These are phyloP conservation scores for Clupea harengus DNA, from an alignment of 2,113 vertebrate species.

Conservation along the genomic window DNA sequence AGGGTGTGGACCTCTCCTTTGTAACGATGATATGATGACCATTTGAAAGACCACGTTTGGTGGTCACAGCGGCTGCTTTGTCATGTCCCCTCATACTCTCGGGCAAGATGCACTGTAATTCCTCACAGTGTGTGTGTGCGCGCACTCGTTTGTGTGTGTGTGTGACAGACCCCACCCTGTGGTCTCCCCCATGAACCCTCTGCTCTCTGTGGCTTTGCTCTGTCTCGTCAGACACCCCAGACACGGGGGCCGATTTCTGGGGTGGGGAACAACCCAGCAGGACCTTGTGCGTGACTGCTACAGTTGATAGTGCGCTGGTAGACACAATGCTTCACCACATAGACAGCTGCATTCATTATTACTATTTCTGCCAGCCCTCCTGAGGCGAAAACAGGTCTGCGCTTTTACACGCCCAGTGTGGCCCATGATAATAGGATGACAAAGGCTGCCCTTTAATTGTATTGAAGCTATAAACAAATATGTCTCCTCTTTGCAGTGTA, in stretches of 20 bases:
- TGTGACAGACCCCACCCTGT: conserved; percentile 43
- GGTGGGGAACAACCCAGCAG: conserved; percentile 26
- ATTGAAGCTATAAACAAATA: background rate
- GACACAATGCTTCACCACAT: background rate
- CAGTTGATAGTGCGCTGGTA: background rate
- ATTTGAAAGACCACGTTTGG: no score
- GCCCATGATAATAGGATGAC: background rate
- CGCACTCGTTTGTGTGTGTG: background rate
- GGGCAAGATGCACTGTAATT: no score
- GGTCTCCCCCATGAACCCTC: conserved; percentile 62
- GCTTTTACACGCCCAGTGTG: background rate
- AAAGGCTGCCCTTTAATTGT: background rate
- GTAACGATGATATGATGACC: no score
- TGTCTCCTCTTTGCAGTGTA: background rate
- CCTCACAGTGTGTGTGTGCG: background rate
- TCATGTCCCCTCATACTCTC: no score
- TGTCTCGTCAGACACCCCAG: conserved; percentile 51
- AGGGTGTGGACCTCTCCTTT: no score
- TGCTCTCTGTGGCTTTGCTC: conserved; percentile 64
- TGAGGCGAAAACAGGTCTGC: background rate
- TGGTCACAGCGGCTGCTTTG: background rate
- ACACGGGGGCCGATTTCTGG: conserved; percentile 44
- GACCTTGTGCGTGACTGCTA: background rate
- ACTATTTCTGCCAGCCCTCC: background rate
- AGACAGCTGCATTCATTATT: background rate